These are phyloP conservation scores for Clusia tigrina DNA, from an alignment of 2,888 invertebrate species.

Conservation along the genomic window DNA sequence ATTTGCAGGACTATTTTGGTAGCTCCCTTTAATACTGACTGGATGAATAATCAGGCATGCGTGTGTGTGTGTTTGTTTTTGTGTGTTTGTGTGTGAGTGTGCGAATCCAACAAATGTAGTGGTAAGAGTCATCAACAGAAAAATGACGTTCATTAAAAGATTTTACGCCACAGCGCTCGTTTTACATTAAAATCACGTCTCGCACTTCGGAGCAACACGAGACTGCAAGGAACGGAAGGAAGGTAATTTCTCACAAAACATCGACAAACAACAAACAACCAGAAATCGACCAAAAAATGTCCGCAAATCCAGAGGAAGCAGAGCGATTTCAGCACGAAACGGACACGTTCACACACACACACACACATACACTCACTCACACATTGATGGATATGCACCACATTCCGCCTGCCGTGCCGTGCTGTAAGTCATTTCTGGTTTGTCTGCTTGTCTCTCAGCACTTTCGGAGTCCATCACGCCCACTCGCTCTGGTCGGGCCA, in stretches of 20 bases:
- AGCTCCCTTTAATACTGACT: too few species aligned
- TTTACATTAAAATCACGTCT: slow-evolving; percentile 34
- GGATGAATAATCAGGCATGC: too few species aligned
- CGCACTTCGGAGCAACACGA: slow-evolving; percentile 11
- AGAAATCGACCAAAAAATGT: slow-evolving; percentile 13
- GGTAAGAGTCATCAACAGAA: slow-evolving; percentile 14
- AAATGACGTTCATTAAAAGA: slow-evolving; percentile 31
- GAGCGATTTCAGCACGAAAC: background rate
- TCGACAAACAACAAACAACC: background rate
- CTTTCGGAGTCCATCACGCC: too few species aligned
- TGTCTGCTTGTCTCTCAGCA: background rate
- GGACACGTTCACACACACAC: background rate
- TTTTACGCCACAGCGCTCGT: slow-evolving; percentile 31
- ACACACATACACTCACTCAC: background rate
- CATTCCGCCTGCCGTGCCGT: background rate
- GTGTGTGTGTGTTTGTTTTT: too few species aligned
- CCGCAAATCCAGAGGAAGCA: slow-evolving; percentile 4
- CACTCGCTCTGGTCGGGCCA: too few species aligned
- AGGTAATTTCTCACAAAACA: background rate
- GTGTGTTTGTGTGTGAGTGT: too few species aligned
- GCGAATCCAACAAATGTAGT: slow-evolving; percentile 14
- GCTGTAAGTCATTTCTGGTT: background rate
- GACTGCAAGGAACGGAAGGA: background rate
- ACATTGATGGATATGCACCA: too few species aligned
- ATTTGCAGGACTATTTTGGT: too few species aligned